Percentiles rank a stretch among this genome's conserved stretches.
These are phyloP conservation scores for Crioceris asparagi DNA, from an alignment of 2,888 invertebrate species.

Conservation along the genomic window DNA sequence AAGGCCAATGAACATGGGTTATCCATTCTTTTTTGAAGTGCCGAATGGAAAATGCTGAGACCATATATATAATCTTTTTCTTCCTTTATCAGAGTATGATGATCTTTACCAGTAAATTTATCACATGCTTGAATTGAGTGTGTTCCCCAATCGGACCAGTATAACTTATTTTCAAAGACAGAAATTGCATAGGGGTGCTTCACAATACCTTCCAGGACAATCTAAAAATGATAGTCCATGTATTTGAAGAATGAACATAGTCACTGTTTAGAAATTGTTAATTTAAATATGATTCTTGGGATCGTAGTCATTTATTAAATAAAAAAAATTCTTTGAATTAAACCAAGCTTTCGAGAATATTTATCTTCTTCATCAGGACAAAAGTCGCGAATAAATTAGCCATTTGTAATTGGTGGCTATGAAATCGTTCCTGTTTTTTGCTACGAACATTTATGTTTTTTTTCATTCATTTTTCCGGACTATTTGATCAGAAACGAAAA, in stretches of 20 bases:
- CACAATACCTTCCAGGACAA: constrained; percentile 47
- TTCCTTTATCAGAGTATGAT: constrained; percentile 44
- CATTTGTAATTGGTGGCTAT: too few species aligned
- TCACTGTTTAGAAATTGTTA: too few species aligned
- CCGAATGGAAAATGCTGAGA: constrained; percentile 64
- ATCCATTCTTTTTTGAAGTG: constrained; percentile 41
- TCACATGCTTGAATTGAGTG: constrained; percentile 64
- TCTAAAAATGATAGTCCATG: constrained; percentile 17
- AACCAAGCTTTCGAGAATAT: too few species aligned
- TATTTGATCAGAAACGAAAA: too few species aligned
- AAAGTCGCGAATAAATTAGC: too few species aligned
- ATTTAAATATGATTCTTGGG: too few species aligned
- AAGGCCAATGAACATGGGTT: constrained; percentile 53
- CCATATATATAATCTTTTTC: constrained; percentile 44
- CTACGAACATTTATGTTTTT: too few species aligned
- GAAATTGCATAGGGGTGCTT: constrained; percentile 75
- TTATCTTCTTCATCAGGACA: too few species aligned
- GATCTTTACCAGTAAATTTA: constrained; percentile 63
- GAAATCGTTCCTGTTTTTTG: too few species aligned
- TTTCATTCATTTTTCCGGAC: too few species aligned
- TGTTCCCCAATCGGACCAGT: constrained; percentile 83
- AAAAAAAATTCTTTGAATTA: too few species aligned
- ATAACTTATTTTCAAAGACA: constrained; percentile 78
- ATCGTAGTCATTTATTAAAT: too few species aligned
- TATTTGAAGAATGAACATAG: not conserved